phyloP scores from a whole-genome alignment of 2,113 vertebrate genomes.

The Oryzias javanicus region DNA sequence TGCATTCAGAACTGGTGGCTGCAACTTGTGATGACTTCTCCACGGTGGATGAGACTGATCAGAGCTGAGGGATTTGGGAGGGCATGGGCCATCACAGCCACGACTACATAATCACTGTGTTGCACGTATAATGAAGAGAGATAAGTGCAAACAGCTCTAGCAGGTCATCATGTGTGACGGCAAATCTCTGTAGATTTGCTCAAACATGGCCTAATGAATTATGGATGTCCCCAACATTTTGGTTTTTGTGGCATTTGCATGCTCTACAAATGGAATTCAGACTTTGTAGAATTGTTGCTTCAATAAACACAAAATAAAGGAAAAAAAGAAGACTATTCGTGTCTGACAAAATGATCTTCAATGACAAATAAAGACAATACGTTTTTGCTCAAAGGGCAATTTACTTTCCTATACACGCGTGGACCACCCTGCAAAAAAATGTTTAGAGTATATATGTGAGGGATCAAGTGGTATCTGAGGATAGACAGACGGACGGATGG shows the following conservation, averaged over 20 bases:
- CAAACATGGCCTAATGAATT: constrained; percentile 5
- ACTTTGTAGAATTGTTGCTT: not conserved
- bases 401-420: too few relatives aligned
- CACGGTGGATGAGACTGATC: constrained; percentile 40
- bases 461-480: too few relatives aligned
- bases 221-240: not conserved
- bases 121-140: constrained; percentile 14
- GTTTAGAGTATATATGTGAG: too few relatives aligned
- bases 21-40: constrained; percentile 28
- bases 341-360: too few relatives aligned
- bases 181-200: not conserved
- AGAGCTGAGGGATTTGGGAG: constrained; percentile 6
- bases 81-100: not conserved
- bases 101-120: constrained; percentile 3
- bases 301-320: too few relatives aligned
- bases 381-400: too few relatives aligned
- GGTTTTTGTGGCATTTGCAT: constrained; percentile 1
- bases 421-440: too few relatives aligned
- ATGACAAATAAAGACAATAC: too few relatives aligned
- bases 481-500: too few relatives aligned
- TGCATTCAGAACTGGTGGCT: constrained; percentile 21
- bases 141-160: constrained; percentile 1
- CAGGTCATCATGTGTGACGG: not conserved
- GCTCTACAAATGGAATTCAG: not conserved
- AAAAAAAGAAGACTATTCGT: too few relatives aligned